Evolutionary conservation across 2,888 invertebrate species (phyloP), one percentile per base, ranked within the genome.

Genomic region (Acanthosepion lycidas): DNA sequence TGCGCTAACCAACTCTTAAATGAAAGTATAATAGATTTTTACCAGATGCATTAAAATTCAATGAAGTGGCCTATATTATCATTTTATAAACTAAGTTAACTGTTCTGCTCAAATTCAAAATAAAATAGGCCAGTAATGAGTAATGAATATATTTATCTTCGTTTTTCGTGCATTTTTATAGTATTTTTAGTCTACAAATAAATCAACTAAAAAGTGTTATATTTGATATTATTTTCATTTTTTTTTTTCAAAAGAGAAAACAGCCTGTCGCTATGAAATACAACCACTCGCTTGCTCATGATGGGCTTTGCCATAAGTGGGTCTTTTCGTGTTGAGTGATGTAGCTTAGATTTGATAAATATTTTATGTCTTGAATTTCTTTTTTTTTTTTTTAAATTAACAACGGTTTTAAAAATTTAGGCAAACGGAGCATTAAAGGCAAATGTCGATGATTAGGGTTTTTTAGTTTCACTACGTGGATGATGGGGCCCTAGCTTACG

Each of bases 281-380:
- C 78, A 78, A 78, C 78, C 78, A 78, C n/a, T 78, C 78, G 78
- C n/a, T 78, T n/a, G 78, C 78, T 78, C 28, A 78, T 78, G 78
- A 78, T 78, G 78, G n/a, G n/a, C 42, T 42, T 42, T 42, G 42
- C 42, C 78, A 59, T 59, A 20, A n/a, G n/a, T 78, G n/a, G n/a
- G n/a, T 78, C n/a, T 78, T 78, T 78, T 78, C 33, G 12, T 78
- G 78, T 78, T 78, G n/a, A 78, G 18, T 78, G 15, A 78, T 78
- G 18, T n/a, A 12, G 4, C 23, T n/a, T n/a, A n/a, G 15, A 20
- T 59, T 59, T 20, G 2, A 33, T n/a, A 78, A n/a, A n/a, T n/a
- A 78, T 78, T 78, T 78, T 2, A 59, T 26, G 59, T 59, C 59
- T 59, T 78, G n/a, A n/a, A 78, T 78, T n/a, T n/a, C 78, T 78